Conservation (phyloP, 2,888 invertebrate genomes). For the Trichogramma evanescens region DNA sequence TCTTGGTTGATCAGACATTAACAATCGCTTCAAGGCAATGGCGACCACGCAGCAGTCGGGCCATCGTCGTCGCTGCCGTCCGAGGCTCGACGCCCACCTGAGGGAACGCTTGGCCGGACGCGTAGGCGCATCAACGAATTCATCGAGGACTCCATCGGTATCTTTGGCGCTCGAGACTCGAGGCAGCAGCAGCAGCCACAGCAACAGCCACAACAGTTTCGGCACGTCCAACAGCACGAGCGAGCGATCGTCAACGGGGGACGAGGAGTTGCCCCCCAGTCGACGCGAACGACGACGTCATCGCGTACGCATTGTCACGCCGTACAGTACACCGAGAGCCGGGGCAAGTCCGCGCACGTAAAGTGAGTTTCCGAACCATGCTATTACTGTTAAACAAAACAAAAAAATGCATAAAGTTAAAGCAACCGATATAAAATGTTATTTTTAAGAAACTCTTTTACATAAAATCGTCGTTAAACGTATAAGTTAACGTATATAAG, state of each 20-base stretch:
- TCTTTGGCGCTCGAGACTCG: slow-evolving; percentile 62
- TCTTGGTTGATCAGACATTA: slow-evolving; percentile 21
- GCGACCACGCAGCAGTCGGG: too few relatives aligned
- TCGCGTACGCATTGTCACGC: slow-evolving; percentile 17
- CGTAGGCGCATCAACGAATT: slow-evolving; percentile 68
- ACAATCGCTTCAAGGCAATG: slow-evolving; percentile 11
- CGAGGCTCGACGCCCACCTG: slow-evolving; percentile 28
- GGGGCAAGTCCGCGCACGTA: slow-evolving; percentile 31
- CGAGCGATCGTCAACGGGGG: background rate
- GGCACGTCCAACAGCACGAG: background rate
- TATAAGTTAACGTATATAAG: too few relatives aligned
- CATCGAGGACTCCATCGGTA: slow-evolving; percentile 71
- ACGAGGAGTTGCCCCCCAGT: background rate
- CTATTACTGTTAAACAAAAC: too few relatives aligned
- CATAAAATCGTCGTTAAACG: too few relatives aligned
- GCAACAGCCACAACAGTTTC: background rate
- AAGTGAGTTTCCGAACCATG: slow-evolving; percentile 26
- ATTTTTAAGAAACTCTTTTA: too few relatives aligned
- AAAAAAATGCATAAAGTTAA: too few relatives aligned
- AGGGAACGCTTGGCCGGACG: slow-evolving; percentile 56
- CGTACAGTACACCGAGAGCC: slow-evolving; percentile 28
- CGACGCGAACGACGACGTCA: slow-evolving; percentile 25
- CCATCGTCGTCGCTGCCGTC: slow-evolving; percentile 20
- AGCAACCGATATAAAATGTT: too few relatives aligned
- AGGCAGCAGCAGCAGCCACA: slow-evolving; percentile 27